Base-by-base conservation (phyloP, 92 coral and sea anemone species). In the Zoanthus solanderi region DNA sequence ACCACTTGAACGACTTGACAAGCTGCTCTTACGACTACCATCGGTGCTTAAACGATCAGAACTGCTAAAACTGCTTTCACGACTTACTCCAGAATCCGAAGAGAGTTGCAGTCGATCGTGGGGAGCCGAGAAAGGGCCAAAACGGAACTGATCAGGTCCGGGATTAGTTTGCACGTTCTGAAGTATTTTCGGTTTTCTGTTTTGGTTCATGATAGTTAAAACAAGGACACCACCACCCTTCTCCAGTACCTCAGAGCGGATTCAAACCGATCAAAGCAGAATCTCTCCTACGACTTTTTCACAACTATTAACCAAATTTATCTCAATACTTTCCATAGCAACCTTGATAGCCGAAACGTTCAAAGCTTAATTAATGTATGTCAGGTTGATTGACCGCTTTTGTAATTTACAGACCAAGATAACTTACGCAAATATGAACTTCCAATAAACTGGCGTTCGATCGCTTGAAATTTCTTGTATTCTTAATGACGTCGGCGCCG, bases 1-100 rank as follows among this genome's bases (percentile, higher is more conserved):
- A 42, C 91, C 79, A 18, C 94, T 93, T 0, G 96, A 94, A 30
- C 66, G 89, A 69, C 98, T 95, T 0, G 98, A 95, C 53, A 95
- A 95, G 87, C 98, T 95, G 84, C 94, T 93, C 46, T 95, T 92
- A 34, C 98, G 94, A 84, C 98, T 95, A 6, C 93, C 88, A 46
- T 93, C 86, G n/a, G 91, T 71, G 16, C 92, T 89, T 37, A 84
- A 78, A 2, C 76, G 88, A 45, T 95, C 98, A 12, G 88, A 87
- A 47, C 94, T 87, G 83, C 94, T 89, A 52, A 91, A 93, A 56
- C 98, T 95, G 73, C 92, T 90, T 5, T 93, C 96, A 0, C 96
- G 90, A 45, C 94, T 93, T 9, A 93, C 87, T 13, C 85, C 57
- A 17, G 85, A 81, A 58, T 81, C 85, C 31, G 85, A 81, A 2